These are phyloP conservation scores for Drosophila tripunctata DNA, from an alignment of 2,888 invertebrate genomes.

Conservation along the genomic window DNA sequence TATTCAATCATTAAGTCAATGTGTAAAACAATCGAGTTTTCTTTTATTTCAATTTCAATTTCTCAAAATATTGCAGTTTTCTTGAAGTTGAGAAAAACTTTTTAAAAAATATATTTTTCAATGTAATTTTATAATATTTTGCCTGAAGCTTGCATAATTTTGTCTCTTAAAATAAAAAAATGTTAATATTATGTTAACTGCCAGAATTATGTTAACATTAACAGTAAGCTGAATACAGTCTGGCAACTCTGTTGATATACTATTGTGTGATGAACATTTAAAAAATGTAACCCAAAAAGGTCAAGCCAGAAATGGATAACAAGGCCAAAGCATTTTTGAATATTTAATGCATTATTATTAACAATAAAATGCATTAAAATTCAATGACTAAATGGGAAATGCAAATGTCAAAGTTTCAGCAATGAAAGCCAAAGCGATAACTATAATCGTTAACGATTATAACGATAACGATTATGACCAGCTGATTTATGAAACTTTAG, in stretches of 20 bases:
- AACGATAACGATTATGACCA: constrained; percentile 37
- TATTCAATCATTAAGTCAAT: neutral
- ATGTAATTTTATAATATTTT: too few relatives aligned
- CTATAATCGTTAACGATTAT: constrained; percentile 7
- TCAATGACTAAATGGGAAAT: constrained; percentile 12
- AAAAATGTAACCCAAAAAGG: constrained; percentile 1
- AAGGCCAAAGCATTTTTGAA: constrained; percentile 6
- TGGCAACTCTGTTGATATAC: too few relatives aligned
- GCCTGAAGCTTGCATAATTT: too few relatives aligned
- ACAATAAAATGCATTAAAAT: constrained; percentile 26
- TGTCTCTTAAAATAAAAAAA: too few relatives aligned
- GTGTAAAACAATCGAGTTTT: too few relatives aligned
- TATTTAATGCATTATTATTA: constrained; percentile 46
- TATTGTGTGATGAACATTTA: constrained; percentile 1
- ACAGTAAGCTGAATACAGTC: too few relatives aligned
- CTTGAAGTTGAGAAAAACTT: neutral
- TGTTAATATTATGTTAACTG: too few relatives aligned
- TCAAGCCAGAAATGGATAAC: constrained; percentile 3
- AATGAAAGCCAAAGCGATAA: constrained; percentile 3
- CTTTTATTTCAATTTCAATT: neutral
- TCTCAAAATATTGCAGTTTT: neutral
- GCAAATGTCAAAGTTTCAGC: constrained; percentile 12
- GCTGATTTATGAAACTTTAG: constrained; percentile 46
- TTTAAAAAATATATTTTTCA: neutral
- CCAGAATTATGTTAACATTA: too few relatives aligned